These are phyloP conservation scores for Oreochromis niloticus DNA, from an alignment of 2,113 vertebrate genomes.

Conservation along the genomic window DNA sequence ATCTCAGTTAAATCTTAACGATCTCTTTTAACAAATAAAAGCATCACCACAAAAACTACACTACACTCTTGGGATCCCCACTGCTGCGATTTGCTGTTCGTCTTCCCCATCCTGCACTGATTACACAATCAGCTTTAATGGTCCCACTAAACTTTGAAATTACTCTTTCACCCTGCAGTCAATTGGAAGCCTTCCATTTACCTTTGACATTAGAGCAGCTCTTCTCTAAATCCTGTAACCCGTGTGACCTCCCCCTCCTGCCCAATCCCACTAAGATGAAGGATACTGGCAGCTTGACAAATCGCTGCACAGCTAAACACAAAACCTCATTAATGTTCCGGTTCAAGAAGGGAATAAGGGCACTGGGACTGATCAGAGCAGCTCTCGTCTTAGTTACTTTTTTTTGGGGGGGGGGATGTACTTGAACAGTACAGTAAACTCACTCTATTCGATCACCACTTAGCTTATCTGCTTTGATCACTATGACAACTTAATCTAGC, in stretches of 20 bases:
- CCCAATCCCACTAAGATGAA: not conserved
- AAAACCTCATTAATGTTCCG: conserved; percentile 11
- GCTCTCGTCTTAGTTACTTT: not conserved
- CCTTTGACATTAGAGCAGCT: conserved; percentile 34
- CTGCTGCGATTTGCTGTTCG: not conserved
- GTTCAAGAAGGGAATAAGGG: conserved; percentile 5
- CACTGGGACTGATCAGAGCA: not conserved
- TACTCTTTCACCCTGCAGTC: not conserved
- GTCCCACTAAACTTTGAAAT: conserved; percentile 11
- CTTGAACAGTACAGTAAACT: not conserved
- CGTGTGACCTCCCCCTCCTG: not conserved
- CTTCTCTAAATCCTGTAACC: conserved; percentile 18
- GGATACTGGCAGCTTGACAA: conserved; percentile 30
- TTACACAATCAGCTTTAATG: conserved; percentile 15
- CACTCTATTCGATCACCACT: not conserved
- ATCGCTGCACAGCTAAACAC: conserved; percentile 13
- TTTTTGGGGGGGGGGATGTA: not conserved
- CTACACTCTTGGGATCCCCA: not conserved
- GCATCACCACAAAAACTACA: not conserved
- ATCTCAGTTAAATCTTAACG: not conserved
- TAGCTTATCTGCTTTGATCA: not conserved
- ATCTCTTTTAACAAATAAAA: not conserved
- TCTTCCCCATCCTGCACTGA: not conserved
- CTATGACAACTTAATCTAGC: not conserved
- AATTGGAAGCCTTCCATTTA: conserved; percentile 34